phyloP scores from a whole-genome alignment of 2,888 invertebrate genomes.

The Linnaemya tessellans region DNA sequence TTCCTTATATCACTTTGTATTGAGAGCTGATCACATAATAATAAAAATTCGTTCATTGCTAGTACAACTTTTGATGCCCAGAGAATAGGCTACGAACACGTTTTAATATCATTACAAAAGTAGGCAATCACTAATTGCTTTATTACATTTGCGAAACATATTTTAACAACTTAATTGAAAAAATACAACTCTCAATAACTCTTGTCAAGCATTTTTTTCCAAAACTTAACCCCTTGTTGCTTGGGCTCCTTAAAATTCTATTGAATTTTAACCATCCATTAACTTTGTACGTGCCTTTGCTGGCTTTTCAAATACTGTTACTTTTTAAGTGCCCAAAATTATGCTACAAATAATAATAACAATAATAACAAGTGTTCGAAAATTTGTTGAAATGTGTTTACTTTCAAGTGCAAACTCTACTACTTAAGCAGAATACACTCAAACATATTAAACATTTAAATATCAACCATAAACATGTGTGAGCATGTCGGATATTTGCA shows the following conservation, averaged over 20 bases:
- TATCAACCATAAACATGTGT: conserved; percentile 45
- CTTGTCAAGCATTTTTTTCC: background rate
- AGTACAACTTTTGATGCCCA: too few relatives aligned
- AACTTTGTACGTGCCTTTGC: conserved; percentile 53
- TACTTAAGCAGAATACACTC: conserved; percentile 15
- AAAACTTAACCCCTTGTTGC: conserved; percentile 8
- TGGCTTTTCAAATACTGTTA: conserved; percentile 55
- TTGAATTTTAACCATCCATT: conserved; percentile 49
- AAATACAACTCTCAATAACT: background rate
- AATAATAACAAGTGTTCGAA: conserved; percentile 65
- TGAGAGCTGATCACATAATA: too few relatives aligned
- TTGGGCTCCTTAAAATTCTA: conserved; percentile 10
- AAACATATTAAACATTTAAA: conserved; percentile 13
- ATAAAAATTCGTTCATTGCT: too few relatives aligned
- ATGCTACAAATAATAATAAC: conserved; percentile 61
- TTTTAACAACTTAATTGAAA: background rate
- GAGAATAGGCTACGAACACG: too few relatives aligned
- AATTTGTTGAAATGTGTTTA: conserved; percentile 67
- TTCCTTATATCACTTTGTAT: too few relatives aligned
- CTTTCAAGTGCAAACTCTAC: conserved; percentile 58
- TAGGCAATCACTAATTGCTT: background rate
- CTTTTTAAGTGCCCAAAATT: conserved; percentile 70
- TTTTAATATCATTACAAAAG: background rate
- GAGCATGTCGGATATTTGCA: conserved; percentile 71
- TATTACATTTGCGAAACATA: too few relatives aligned